Evolutionary conservation across 2,797 vertebrate genomes (phyloP), one percentile per base, ranked within the genome.

Genomic region (Philypnodon macrostomus): DNA sequence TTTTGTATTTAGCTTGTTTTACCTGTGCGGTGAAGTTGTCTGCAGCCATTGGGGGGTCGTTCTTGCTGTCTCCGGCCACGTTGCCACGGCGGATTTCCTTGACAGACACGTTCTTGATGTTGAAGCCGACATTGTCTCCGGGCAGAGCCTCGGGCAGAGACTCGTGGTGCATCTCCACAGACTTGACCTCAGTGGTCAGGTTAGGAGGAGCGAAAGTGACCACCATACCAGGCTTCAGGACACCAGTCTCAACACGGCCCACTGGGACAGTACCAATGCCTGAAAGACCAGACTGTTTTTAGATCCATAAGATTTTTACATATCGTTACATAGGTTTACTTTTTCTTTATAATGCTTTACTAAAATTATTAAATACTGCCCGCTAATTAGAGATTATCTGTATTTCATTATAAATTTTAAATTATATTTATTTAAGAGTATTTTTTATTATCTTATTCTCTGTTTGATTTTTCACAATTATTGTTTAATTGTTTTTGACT

Each of bases 141-240:
- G 90, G 90, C 8, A 80, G 3, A 21, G 90, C 90, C 59, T 90
- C 90, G 0, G 60, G 5, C 65, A 91, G 73, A 53, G 87, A 74
- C 79, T 91, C 90, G 41, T 91, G 90, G 73, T 91, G 90, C 90
- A 91, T 91, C 68, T 91, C 89, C 60, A 91, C 90, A 5, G 90
- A 91, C 80, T 93, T 93, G 0, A 93, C 90, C 79, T 92, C 90
- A 44, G 87, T 90, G 71, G 89, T 90, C 65, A 92, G 38, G 36
- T 75, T 79, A 33, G 74, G 71, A 10, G 90, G 90, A 47, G 89
- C 89, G 5, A 91, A 92, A 46, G 85, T 91, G 47, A 91, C 88
- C 1, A 91, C 70, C 88, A 89, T 89, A 17, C 85, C 85, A 0
- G 89, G 81, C 79, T 91, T 91, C 57, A 93, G 69, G 47, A 89